Evolutionary conservation across 1,140 invertebrate species (phyloP), one percentile per base, ranked within the genome.

Genomic region (Orchestia grillus): DNA sequence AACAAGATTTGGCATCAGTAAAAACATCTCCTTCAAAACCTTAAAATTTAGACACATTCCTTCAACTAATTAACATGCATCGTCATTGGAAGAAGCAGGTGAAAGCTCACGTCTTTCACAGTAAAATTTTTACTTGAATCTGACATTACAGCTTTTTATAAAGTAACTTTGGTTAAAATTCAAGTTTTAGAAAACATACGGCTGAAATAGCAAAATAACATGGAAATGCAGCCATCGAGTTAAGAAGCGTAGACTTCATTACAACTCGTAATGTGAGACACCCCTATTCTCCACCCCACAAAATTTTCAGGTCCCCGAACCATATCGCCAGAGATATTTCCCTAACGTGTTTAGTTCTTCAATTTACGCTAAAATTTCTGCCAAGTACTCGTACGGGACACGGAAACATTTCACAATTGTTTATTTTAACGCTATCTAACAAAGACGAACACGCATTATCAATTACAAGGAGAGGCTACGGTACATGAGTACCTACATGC

Each of bases 401-500:
- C 28, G 62, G 36, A 77, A 77, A 77, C 11, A 1, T 8, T 77
- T 77, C 62, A 77, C 62, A 77, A 36, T 36, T 77, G 28, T 77
- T 77, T 77, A 36, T 36, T 36, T 15, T 36, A 77, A 36, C 1
- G 11, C 62, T 77, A 77, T 28, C 62, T 77, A 77, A 77, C 28
- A 36, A 1, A 77, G 11, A 77, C 11, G 28, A 15, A 36, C 62
- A 77, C 62, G 36, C 62, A 28, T 77, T 77, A 23, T 77, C 36
- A 77, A 77, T 23, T 77, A 23, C 11, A 15, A 77, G 28, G 28
- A 77, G 28, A 23, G 62, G 11, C 62, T 77, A 77, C 28, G 62
- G 62, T 77, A 77, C 62, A 77, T 77, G 62, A 77, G 62, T 77
- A 77, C 62, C 62, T 77, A 77, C 62, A 77, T 77, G 62, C 62